Conservation (phyloP, 1,140 invertebrate genomes). For the Anoplophora glabripennis region DNA sequence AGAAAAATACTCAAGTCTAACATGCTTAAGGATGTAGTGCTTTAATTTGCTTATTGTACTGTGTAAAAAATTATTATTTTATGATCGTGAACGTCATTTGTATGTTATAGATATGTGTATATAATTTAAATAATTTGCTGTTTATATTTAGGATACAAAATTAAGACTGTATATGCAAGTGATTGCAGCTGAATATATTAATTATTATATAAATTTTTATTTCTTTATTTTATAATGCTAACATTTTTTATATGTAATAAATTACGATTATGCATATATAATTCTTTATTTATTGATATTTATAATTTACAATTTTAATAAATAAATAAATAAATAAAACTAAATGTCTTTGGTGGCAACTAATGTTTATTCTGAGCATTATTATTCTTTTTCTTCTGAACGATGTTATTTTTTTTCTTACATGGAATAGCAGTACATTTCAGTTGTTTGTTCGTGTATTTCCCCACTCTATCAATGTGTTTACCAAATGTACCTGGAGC, state of each 20-base stretch:
- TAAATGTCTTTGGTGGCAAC: conserved; percentile 35
- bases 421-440: conserved; percentile 44
- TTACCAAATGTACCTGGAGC: conserved; percentile 39
- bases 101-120: conserved; percentile 36
- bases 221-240: conserved; percentile 28
- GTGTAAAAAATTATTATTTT: conserved; percentile 33
- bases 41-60: conserved; percentile 34
- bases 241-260: conserved; percentile 26
- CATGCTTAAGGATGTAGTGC: conserved; percentile 28
- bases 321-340: conserved; percentile 35
- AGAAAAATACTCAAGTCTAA: conserved; percentile 19
- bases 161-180: conserved; percentile 44
- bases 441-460: conserved; percentile 40
- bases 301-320: conserved; percentile 21
- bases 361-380: conserved; percentile 30
- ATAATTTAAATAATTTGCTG: conserved; percentile 34
- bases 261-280: conserved; percentile 21
- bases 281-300: conserved; percentile 22
- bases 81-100: conserved; percentile 36
- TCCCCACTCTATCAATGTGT: conserved; percentile 37
- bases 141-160: conserved; percentile 39
- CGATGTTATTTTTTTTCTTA: conserved; percentile 31
- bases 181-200: conserved; percentile 41
- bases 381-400: conserved; percentile 18
- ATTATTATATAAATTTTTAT: conserved; percentile 30